These are phyloP conservation scores for Holothuria scabra DNA, from an alignment of 53 echinoderm and acorn worm genomes.

Conservation along the genomic window DNA sequence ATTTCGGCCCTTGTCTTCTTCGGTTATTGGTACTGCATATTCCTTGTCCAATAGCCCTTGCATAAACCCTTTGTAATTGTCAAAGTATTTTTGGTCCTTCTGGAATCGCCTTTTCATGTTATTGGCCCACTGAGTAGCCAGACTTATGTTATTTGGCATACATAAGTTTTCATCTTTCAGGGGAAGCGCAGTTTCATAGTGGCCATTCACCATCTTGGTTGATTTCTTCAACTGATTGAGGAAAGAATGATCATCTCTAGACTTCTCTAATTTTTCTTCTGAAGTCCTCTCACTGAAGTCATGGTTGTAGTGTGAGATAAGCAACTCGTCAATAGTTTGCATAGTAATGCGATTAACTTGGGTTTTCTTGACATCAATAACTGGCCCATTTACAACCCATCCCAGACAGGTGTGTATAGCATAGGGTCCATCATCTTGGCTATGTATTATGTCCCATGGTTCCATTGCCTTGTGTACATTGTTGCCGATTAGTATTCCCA, in stretches of 20 bases:
- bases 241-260: slow-evolving; percentile 48
- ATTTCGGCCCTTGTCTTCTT: slow-evolving; percentile 24
- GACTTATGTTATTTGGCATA: slow-evolving; percentile 53
- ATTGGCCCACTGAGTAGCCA: slow-evolving; percentile 34
- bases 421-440: slow-evolving; percentile 57
- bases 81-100: slow-evolving; percentile 31
- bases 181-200: slow-evolving; percentile 71
- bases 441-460: slow-evolving; percentile 65
- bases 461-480: slow-evolving; percentile 60
- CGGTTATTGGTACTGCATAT: slow-evolving; percentile 29
- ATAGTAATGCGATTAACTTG: neutral
- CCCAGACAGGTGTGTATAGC: slow-evolving; percentile 42
- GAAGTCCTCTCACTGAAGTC: slow-evolving; percentile 64
- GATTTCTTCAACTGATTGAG: slow-evolving; percentile 26
- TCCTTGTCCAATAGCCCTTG: slow-evolving; percentile 45
- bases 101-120: slow-evolving; percentile 52
- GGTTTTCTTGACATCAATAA: neutral
- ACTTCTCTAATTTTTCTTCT: slow-evolving; percentile 59
- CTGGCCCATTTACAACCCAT: slow-evolving; percentile 27
- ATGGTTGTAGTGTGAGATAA: too few species aligned
- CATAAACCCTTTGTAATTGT: slow-evolving; percentile 64
- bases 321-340: slow-evolving; percentile 21
- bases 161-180: slow-evolving; percentile 19
- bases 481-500: slow-evolving; percentile 48
- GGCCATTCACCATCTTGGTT: slow-evolving; percentile 36